phyloP scores from a whole-genome alignment of 2,113 vertebrate species.

The Phrynosoma blainvillii region DNA sequence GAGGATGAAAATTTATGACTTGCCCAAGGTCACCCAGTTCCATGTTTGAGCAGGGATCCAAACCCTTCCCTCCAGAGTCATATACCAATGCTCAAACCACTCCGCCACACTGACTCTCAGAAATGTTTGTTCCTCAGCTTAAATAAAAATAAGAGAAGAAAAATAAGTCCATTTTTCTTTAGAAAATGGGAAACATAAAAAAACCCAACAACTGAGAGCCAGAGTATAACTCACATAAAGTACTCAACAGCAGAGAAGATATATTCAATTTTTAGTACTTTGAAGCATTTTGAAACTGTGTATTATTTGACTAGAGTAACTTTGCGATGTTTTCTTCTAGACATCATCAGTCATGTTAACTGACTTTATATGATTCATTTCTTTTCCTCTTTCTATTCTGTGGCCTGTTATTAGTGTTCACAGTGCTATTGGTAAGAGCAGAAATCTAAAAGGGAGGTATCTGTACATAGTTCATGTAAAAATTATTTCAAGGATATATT shows the following conservation, averaged over 20 bases:
- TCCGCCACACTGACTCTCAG: too few relatives aligned
- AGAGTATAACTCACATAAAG: background rate
- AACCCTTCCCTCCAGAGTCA: too few relatives aligned
- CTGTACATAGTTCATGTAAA: background rate
- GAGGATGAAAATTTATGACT: too few relatives aligned
- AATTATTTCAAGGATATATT: fast-evolving
- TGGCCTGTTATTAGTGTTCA: background rate
- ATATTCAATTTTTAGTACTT: fast-evolving
- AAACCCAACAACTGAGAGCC: too few relatives aligned
- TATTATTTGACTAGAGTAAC: background rate
- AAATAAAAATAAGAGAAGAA: background rate
- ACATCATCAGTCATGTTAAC: fast-evolving
- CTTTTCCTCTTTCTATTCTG: background rate
- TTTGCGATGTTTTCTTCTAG: background rate
- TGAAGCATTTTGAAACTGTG: background rate
- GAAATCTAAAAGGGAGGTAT: background rate
- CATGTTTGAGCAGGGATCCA: too few relatives aligned
- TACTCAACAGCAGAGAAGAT: background rate
- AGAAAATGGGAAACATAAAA: background rate
- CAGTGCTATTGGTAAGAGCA: background rate
- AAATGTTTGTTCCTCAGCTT: background rate
- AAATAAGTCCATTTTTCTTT: background rate
- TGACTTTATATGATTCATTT: background rate
- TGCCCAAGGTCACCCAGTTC: too few relatives aligned
- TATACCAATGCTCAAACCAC: too few relatives aligned